phyloP scores from a whole-genome alignment of 2,888 invertebrate genomes.

The Drosophila fulvimacula region DNA sequence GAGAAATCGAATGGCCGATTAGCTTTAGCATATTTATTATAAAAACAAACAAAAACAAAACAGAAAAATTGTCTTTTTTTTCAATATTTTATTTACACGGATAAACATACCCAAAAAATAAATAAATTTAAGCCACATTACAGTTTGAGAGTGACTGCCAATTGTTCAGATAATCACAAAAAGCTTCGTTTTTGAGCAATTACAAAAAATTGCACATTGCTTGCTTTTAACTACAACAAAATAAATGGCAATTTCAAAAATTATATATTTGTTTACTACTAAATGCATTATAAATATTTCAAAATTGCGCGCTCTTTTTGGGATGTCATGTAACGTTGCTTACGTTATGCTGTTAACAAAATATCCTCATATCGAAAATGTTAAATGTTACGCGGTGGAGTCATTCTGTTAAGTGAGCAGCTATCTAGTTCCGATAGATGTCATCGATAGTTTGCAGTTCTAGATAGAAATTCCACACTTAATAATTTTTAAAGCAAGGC shows the following conservation, averaged over 20 bases:
- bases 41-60: slow-evolving; percentile 22
- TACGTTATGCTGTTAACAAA: not conserved
- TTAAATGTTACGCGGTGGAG: not conserved
- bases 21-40: slow-evolving; percentile 72
- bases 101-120: too few relatives aligned
- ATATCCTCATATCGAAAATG: not conserved
- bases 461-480: slow-evolving; percentile 4
- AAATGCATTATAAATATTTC: not conserved
- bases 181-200: not conserved
- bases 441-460: slow-evolving; percentile 25
- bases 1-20: slow-evolving; percentile 54
- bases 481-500: slow-evolving; percentile 6
- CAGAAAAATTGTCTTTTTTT: slow-evolving; percentile 13
- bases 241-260: slow-evolving; percentile 37
- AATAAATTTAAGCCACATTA: too few relatives aligned
- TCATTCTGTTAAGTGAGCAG: slow-evolving; percentile 1
- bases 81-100: not conserved
- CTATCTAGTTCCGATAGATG: slow-evolving; percentile 6
- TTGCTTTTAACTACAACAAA: slow-evolving; percentile 48
- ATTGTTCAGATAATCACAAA: not conserved
- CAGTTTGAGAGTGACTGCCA: slow-evolving; percentile 6
- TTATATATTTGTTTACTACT: too few relatives aligned
- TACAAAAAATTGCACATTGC: not conserved
- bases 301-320: not conserved
- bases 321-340: too few relatives aligned